A percentile compares a stretch with the other conserved stretches of the same genome.
These are phyloP conservation scores for Siderastrea radians DNA, from an alignment of 92 coral and sea anemone genomes.

Conservation along the genomic window DNA sequence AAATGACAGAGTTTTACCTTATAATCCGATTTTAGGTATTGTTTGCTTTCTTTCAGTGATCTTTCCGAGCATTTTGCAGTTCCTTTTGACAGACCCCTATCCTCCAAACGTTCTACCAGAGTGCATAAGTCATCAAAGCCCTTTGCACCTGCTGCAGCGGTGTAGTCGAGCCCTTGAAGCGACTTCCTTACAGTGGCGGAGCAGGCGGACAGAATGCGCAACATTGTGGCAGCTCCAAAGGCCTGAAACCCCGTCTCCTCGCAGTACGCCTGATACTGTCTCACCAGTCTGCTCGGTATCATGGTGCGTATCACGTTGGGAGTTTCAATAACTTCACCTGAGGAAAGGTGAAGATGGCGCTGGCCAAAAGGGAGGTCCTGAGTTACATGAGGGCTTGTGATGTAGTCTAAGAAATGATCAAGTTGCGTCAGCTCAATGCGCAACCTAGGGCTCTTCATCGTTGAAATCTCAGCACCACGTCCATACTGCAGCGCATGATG, in stretches of 20 bases:
- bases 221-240: slow-evolving; percentile 35
- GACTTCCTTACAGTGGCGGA: slow-evolving; percentile 27
- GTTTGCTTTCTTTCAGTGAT: slow-evolving; percentile 40
- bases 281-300: slow-evolving; percentile 31
- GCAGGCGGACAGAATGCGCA: slow-evolving; percentile 17
- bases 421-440: neutral
- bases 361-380: slow-evolving; percentile 62
- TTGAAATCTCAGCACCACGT: neutral
- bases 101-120: slow-evolving; percentile 23
- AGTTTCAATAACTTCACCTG: slow-evolving; percentile 40
- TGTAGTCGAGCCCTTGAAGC: slow-evolving; percentile 20
- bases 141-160: slow-evolving; percentile 55
- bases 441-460: neutral
- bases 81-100: slow-evolving; percentile 4
- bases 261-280: slow-evolving; percentile 45
- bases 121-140: slow-evolving; percentile 49
- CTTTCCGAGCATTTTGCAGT: slow-evolving; percentile 16
- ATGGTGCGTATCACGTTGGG: slow-evolving; percentile 55
- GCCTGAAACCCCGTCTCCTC: slow-evolving; percentile 26
- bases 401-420: slow-evolving; percentile 10
- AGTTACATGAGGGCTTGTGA: slow-evolving; percentile 8
- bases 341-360: slow-evolving; percentile 35
- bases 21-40: slow-evolving; percentile 23
- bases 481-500: slow-evolving; percentile 24
- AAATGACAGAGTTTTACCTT: slow-evolving; percentile 11